Base-by-base conservation (phyloP, 2,113 vertebrate genomes). In the Marmota flaviventris region DNA sequence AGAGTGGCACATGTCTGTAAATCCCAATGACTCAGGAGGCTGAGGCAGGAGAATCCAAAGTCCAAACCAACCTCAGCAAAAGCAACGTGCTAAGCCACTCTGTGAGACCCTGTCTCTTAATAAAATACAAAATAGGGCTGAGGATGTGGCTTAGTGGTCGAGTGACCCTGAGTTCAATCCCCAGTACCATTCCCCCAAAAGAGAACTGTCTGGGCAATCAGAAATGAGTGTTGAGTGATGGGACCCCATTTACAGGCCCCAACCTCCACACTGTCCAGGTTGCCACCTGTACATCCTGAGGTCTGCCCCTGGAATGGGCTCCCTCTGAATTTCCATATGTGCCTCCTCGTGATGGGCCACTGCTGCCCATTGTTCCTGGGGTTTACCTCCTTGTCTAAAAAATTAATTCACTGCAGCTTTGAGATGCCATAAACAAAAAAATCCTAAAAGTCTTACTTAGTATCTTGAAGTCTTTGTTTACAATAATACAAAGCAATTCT, bases 341-440 rank as follows among this genome's bases (percentile, higher is more conserved):
- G 14, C 32, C 63, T 70, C 29, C 51, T 53, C 53, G 4, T 2
- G n/a, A 34, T 29, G 27, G 9, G 14, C 22, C 37, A 9, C 29
- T 16, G 5, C 53, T 61, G 39, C 42, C 76, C 79, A 24, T 22
- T 72, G 76, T 76, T 91, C 39, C 78, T 75, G 22, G 34, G 53
- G 51, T 85, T 67, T 88, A 86, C 32, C 34, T 73, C 27, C 76
- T 93, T 0, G 2, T 82, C 75, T 86, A 20, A 73, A 79, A 94
- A 88, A 96, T 78, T 48, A 93, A 77, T 82, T 78, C 61, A 56
- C 39, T 1, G 12, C 78, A 89, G 70, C 48, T 91, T 96, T 22
- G 34, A 86, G 69, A 87, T 93, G 83, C 75, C 42, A 34, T 72
- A 81, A 92, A 73, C 67, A 83, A 95, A 97, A 95, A 95, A 63